phyloP scores from a whole-genome alignment of 2,888 invertebrate species.

The Luffia ferchaultella region DNA sequence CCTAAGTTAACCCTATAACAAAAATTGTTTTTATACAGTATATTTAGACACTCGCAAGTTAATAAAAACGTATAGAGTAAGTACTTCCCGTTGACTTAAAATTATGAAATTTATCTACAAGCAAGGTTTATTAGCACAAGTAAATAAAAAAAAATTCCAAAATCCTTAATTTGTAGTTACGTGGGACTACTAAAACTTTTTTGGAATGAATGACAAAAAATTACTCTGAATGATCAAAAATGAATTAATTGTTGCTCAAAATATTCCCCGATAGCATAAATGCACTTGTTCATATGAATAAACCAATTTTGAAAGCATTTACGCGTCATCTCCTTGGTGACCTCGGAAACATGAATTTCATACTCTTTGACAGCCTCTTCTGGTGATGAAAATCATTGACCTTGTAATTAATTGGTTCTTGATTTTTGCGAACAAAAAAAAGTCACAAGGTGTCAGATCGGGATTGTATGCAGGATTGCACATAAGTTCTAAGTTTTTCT shows the following conservation, averaged over 20 bases:
- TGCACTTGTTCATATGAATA: slow-evolving; percentile 3
- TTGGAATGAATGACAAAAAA: not conserved
- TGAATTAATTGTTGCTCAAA: not conserved
- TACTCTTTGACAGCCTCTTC: not conserved
- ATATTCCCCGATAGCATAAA: not conserved
- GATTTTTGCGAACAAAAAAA: not conserved
- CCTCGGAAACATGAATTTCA: not conserved
- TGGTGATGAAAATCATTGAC: not conserved
- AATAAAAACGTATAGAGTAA: not conserved
- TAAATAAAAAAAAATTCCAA: not conserved
- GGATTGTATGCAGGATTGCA: slow-evolving; percentile 4
- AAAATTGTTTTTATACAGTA: not conserved
- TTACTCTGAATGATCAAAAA: not conserved
- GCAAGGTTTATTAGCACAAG: not conserved
- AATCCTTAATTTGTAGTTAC: not conserved
- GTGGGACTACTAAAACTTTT: not conserved
- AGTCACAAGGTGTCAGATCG: not conserved
- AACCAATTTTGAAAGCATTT: slow-evolving; percentile 3
- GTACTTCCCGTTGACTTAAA: not conserved
- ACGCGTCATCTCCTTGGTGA: slow-evolving; percentile 2
- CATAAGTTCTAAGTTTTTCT: slow-evolving; percentile 13
- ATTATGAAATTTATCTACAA: not conserved
- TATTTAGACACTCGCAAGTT: not conserved
- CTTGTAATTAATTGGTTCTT: not conserved
- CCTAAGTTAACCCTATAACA: not conserved